Base-by-base conservation (phyloP, 2,888 invertebrate species). In the Listrodromus nycthemerus region DNA sequence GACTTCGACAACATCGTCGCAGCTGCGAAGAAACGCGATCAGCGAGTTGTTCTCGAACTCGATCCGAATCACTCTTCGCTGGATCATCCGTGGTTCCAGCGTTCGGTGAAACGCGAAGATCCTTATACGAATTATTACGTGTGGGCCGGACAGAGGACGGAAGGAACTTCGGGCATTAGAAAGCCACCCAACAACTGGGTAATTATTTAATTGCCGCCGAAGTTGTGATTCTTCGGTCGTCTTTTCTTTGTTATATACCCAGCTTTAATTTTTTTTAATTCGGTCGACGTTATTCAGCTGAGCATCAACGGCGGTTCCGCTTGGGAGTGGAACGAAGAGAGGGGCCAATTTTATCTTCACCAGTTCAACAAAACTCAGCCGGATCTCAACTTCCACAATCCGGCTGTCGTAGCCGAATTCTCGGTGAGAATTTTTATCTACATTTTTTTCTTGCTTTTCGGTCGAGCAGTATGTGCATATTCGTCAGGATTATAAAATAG, bases 371-470 rank as follows among this genome's bases (percentile, higher is more conserved):
- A 92, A 0, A 94, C 95, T 19, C 95, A 96, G 89, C 97, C 98
- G 0, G 98, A 98, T 91, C 95, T 99, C 4, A 97, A 98, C 94
- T 97, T 97, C 94, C 94, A 95, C 81, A 97, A 97, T 90, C 93
- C 94, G 0, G 91, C 93, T 0, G 97, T 97, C 0, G 94, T 96
- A 2, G 90, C 94, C 1, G 95, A 95, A 91, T 96, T 98, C 87
- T 89, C 91, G 78, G 94, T 94, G 89, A 87, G 90, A 87, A 33
- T 66, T 41, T 19, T 45, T 48, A 63, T 30, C n/a, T 78, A 52
- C 16, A 2, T 37, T 19, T 45, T 71, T 55, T 30, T 33, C 33
- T 8, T 0, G 33, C 7, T 1, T 8, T 33, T 33, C 6, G 13
- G n/a, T 48, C 41, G 41, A 10, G 41, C 41, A 41, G 2, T 0